Conservation (phyloP, 2,888 invertebrate genomes). For the Luffia ferchaultella region DNA sequence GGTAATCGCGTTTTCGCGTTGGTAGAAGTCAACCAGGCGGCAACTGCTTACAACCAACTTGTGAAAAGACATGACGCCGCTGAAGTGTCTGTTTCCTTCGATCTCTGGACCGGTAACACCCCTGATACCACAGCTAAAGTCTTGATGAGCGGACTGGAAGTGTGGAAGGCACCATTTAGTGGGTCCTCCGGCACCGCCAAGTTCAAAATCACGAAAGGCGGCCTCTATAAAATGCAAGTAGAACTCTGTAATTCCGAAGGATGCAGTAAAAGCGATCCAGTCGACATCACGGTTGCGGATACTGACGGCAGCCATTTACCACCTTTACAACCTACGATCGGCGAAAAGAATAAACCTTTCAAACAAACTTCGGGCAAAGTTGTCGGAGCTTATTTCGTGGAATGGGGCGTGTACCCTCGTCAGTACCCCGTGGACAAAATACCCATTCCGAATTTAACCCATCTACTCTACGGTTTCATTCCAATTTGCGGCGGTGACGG, state of each 20-base stretch:
- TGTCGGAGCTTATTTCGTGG: slow-evolving; percentile 53
- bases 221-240: slow-evolving; percentile 48
- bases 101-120: slow-evolving; percentile 50
- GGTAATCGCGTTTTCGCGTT: slow-evolving; percentile 55
- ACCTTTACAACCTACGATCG: slow-evolving; percentile 42
- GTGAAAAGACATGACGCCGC: slow-evolving; percentile 45
- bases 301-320: slow-evolving; percentile 59
- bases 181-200: slow-evolving; percentile 40
- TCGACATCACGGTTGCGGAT: slow-evolving; percentile 52
- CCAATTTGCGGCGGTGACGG: slow-evolving; percentile 60
- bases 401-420: slow-evolving; percentile 59
- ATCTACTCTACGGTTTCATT: slow-evolving; percentile 54
- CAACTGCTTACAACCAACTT: slow-evolving; percentile 57
- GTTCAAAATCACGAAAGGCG: slow-evolving; percentile 54
- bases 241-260: slow-evolving; percentile 53
- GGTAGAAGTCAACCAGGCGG: slow-evolving; percentile 56
- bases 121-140: slow-evolving; percentile 38
- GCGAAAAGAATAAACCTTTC: slow-evolving; percentile 51
- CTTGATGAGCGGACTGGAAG: slow-evolving; percentile 39
- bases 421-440: slow-evolving; percentile 52
- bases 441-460: slow-evolving; percentile 51
- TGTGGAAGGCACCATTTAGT: slow-evolving; percentile 38
- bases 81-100: slow-evolving; percentile 55
- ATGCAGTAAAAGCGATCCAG: slow-evolving; percentile 44
- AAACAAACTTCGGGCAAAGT: slow-evolving; percentile 59